Evolutionary conservation across 1,140 invertebrate species (phyloP).

Genomic region (Solenopsis fugax): DNA sequence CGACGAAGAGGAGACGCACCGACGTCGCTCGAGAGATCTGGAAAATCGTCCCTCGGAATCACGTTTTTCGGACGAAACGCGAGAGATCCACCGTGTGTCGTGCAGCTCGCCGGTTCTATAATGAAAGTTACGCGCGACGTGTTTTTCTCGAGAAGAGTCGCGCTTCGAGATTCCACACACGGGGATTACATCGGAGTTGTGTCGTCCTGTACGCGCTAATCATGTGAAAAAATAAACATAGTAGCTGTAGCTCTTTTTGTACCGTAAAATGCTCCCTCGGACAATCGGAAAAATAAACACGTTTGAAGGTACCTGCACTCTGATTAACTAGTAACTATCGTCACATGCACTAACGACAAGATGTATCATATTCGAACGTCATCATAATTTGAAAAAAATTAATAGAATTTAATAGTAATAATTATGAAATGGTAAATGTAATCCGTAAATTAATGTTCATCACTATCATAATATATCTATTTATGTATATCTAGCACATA

Average conservation of each 20-base stretch:
- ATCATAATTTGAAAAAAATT: neutral
- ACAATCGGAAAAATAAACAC: neutral
- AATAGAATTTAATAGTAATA: neutral
- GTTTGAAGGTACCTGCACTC: neutral
- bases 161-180: constrained; percentile 30
- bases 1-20: constrained; percentile 57
- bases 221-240: neutral
- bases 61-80: constrained; percentile 36
- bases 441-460: neutral
- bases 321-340: neutral
- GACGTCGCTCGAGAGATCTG: constrained; percentile 25
- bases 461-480: neutral
- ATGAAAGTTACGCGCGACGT: constrained; percentile 59
- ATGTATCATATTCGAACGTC: neutral
- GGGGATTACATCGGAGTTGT: constrained; percentile 1
- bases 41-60: constrained; percentile 46
- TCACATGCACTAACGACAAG: neutral
- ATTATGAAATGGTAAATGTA: too few relatives aligned
- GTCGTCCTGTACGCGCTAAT: neutral
- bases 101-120: constrained; percentile 34
- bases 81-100: constrained; percentile 11
- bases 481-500: neutral
- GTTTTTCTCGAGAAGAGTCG: constrained; percentile 5
- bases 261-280: neutral
- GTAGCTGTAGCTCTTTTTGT: neutral